phyloP scores from a whole-genome alignment of 2,797 vertebrate species.

The Sebastes diaconus region DNA sequence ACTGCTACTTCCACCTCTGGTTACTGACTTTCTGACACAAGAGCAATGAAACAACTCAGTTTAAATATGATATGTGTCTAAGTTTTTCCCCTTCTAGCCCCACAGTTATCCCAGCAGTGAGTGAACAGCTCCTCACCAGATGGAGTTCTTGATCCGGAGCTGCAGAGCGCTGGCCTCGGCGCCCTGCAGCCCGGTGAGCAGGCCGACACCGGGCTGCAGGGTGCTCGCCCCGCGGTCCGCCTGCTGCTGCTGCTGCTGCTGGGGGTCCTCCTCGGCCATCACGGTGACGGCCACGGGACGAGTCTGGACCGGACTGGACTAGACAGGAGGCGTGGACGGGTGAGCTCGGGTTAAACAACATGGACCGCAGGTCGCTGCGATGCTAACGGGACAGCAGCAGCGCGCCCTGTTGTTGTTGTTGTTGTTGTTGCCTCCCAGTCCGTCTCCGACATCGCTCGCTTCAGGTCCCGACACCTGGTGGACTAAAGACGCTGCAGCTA shows the following conservation, averaged over 20 bases:
- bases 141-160: constrained; percentile 95
- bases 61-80: background rate
- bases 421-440: constrained; percentile 38
- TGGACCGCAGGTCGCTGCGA: constrained; percentile 52
- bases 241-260: constrained; percentile 73
- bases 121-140: constrained; percentile 87
- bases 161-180: constrained; percentile 91
- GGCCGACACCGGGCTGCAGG: constrained; percentile 75
- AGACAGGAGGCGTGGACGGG: constrained; percentile 26
- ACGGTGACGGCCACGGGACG: constrained; percentile 56
- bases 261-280: constrained; percentile 89
- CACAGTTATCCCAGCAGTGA: background rate
- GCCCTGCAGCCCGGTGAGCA: constrained; percentile 91
- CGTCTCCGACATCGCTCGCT: constrained; percentile 65
- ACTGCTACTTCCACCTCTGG: background rate
- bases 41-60: background rate
- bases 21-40: background rate
- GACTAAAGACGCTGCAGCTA: background rate
- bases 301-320: constrained; percentile 31
- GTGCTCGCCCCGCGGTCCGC: constrained; percentile 79
- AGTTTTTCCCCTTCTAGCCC: background rate
- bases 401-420: constrained; percentile 67
- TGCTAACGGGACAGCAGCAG: constrained; percentile 71
- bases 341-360: constrained; percentile 49
- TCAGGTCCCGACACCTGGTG: constrained; percentile 27